Evolutionary conservation across 2,113 vertebrate species (phyloP), one percentile per base, ranked within the genome.

Genomic region (Cyprinodon variegatus): DNA sequence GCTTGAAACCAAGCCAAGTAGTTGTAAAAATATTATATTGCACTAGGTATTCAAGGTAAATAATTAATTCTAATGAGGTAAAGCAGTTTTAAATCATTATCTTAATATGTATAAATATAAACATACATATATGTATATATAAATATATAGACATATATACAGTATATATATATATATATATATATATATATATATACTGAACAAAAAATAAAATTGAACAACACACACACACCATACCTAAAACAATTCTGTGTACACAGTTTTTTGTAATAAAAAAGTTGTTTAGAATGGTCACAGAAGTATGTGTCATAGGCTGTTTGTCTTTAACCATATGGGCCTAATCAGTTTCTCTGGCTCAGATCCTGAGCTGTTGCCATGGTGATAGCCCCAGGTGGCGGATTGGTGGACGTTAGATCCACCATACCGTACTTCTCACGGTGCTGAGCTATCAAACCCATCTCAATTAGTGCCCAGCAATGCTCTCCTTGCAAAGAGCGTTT

Each of bases 391-490:
- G 64, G 77, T 76, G 81, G 76, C 53, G 36, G 13, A 20, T 62
- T 8, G 50, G 29, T 66, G 71, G 68, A 76, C 74, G 80, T 37
- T 39, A 57, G 68, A 74, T 76, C 86, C n/a, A 8, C 20, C 17
- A 4, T 43, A 65, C 66, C 17, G 4, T 43, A 65, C 66, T 78
- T 91, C 86, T 85, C 81, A 89, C 64, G 60, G 76, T 29, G 6
- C 65, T 36, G 15, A 74, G 57, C 71, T 50, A 86, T 79, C 79
- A 0, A 40, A 29, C 45, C 59, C 68, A 77, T 89, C 85, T 85
- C 85, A 84, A 88, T 90, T 85, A 86, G 62, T 17, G 50, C 11
- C 78, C 59, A n/a, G 88, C 85, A 88, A 87, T 84, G 70, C 68
- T 66, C 68, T 76, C 57, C 78, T 15, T 76, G 83, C 82, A 80